Percentiles rank a stretch among this genome's conserved stretches.
Evolutionary conservation across 2,113 vertebrate species (phyloP).

Genomic region (Thalassoma bifasciatum): DNA sequence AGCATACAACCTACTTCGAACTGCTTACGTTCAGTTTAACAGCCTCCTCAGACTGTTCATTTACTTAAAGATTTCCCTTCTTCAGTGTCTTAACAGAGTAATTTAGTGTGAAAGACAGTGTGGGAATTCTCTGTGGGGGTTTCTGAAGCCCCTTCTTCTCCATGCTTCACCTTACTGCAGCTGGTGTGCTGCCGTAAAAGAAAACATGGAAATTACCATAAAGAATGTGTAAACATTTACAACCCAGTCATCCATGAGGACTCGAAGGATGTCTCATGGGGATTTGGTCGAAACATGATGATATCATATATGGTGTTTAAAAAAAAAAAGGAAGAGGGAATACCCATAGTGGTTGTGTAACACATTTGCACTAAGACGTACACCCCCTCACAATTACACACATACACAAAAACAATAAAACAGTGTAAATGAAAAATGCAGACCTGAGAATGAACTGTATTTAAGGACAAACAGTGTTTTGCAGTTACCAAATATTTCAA

Average conservation of each 20-base stretch:
- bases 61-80: slow-evolving; percentile 26
- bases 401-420: background rate
- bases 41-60: slow-evolving; percentile 14
- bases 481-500: too few relatives aligned
- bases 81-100: background rate
- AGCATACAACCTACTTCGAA: background rate
- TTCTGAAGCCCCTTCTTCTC: slow-evolving; percentile 58
- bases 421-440: background rate
- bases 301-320: background rate
- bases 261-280: slow-evolving; percentile 69
- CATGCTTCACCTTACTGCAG: slow-evolving; percentile 39
- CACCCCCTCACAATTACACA: background rate
- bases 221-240: slow-evolving; percentile 25
- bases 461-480: background rate
- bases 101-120: slow-evolving; percentile 29
- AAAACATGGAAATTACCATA: slow-evolving; percentile 65
- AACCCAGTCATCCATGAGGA: slow-evolving; percentile 59
- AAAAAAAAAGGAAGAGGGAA: slow-evolving; percentile 63
- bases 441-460: background rate
- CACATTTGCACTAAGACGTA: background rate
- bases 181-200: slow-evolving; percentile 34
- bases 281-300: slow-evolving; percentile 55
- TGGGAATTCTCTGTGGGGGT: slow-evolving; percentile 43
- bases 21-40: background rate
- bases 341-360: background rate